Percentiles rank a stretch among this genome's conserved stretches.
Conservation (phyloP, 1,140 invertebrate species). For the Aphelinus atriplicis region DNA sequence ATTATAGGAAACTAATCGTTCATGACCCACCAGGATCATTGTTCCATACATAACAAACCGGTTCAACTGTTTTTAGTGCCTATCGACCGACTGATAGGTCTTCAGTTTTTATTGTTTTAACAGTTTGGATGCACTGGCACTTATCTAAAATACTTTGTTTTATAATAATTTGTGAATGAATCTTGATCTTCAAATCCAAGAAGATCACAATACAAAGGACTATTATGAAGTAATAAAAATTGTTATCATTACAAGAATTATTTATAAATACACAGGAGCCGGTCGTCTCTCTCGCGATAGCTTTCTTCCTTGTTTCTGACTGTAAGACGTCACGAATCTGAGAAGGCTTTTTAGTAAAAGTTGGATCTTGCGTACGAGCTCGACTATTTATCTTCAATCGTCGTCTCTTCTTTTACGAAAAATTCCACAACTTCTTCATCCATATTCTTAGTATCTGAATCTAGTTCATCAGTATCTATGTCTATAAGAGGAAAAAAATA, state of each 20-base stretch:
- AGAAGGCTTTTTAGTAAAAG: conserved; percentile 18
- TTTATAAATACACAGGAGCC: not conserved
- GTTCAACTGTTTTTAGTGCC: not conserved
- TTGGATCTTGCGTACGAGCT: not conserved
- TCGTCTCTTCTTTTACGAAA: conserved; percentile 95
- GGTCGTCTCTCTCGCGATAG: conserved; percentile 36
- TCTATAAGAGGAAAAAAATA: conserved; percentile 69
- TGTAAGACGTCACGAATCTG: conserved; percentile 12
- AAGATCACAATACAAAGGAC: no score
- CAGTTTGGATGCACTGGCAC: conserved; percentile 9
- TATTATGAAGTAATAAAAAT: no score
- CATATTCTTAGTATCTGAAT: conserved; percentile 85
- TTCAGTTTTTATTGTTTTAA: not conserved
- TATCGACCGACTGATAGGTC: not conserved
- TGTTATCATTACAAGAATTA: no score
- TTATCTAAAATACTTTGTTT: conserved; percentile 26
- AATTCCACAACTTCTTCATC: conserved; percentile 97
- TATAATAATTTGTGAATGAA: not conserved
- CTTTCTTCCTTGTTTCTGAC: conserved; percentile 33
- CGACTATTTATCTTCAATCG: conserved; percentile 72
- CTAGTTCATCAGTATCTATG: conserved; percentile 91
- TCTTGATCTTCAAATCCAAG: not conserved
- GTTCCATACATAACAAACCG: conserved; percentile 11
- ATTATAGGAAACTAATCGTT: conserved; percentile 41
- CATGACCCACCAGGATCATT: conserved; percentile 27